phyloP scores from a whole-genome alignment of 37 sponge, comb jelly and placozoan genomes.

The Spongia lamella region DNA sequence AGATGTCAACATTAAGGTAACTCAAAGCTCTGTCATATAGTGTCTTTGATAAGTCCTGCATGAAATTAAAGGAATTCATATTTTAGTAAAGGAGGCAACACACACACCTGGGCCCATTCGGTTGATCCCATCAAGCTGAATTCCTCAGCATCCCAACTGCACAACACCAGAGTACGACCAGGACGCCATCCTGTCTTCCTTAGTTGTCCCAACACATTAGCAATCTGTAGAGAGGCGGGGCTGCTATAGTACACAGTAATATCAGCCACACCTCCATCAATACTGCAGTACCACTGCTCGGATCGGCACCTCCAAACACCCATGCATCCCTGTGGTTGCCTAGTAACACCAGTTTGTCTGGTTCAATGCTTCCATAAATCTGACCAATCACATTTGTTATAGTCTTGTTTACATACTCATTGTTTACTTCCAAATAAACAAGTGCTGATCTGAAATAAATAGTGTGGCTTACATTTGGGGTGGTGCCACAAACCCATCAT shows the following conservation, averaged over 20 bases:
- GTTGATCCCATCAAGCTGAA: slow-evolving; percentile 86
- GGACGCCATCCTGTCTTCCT: slow-evolving; percentile 82
- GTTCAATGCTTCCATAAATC: slow-evolving; percentile 78
- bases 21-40: no score
- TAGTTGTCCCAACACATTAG: no score
- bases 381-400: slow-evolving; percentile 88
- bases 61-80: no score
- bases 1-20: no score
- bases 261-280: slow-evolving; percentile 58
- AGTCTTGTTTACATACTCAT: slow-evolving; percentile 30
- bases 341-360: slow-evolving; percentile 68
- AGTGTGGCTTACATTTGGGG: no score
- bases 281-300: slow-evolving; percentile 86
- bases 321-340: slow-evolving; percentile 97
- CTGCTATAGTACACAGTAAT: no score
- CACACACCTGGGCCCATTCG: slow-evolving; percentile 82
- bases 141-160: slow-evolving; percentile 97
- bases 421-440: slow-evolving; percentile 75
- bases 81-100: no score
- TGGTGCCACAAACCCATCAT: no score
- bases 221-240: background rate
- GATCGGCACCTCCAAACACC: slow-evolving; percentile 90
- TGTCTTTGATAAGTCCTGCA: no score
- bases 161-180: slow-evolving; percentile 80
- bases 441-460: background rate